phyloP scores from a whole-genome alignment of 2,797 vertebrate genomes.

The Poliocrania exsul region DNA sequence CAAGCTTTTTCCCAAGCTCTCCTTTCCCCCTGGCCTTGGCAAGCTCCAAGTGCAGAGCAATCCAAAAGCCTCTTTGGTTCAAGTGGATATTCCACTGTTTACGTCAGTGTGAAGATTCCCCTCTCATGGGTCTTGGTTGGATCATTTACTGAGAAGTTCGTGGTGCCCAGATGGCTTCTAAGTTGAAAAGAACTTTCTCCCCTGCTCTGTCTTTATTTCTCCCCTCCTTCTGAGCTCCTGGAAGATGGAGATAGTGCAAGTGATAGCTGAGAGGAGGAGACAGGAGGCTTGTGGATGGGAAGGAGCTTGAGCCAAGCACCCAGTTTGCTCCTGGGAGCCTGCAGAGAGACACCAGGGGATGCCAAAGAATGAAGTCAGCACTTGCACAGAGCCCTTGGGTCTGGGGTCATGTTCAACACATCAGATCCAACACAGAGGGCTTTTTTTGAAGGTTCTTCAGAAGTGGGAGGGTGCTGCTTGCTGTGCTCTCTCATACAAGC shows the following conservation, averaged over 20 bases:
- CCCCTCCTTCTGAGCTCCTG: background rate
- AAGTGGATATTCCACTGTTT: background rate
- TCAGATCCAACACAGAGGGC: background rate
- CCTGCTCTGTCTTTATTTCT: background rate
- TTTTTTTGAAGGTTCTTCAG: background rate
- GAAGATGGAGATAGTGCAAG: background rate
- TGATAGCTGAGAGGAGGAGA: background rate
- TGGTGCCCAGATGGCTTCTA: background rate
- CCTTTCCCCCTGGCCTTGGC: slow-evolving; percentile 29
- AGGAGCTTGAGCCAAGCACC: background rate
- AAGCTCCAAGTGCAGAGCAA: background rate
- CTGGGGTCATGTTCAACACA: background rate
- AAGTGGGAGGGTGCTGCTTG: fast-evolving
- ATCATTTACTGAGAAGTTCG: background rate
- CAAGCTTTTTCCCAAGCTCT: background rate
- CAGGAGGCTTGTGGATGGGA: background rate
- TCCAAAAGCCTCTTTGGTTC: background rate
- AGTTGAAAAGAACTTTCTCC: background rate
- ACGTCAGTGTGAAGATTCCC: background rate
- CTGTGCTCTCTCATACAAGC: background rate
- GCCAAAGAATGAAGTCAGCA: slow-evolving; percentile 5
- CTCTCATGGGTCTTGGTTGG: background rate
- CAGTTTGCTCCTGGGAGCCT: background rate
- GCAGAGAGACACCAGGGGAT: background rate
- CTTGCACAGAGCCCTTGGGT: background rate